Base-by-base conservation (phyloP, 2,888 invertebrate genomes). In the Drosophila barbarae region DNA sequence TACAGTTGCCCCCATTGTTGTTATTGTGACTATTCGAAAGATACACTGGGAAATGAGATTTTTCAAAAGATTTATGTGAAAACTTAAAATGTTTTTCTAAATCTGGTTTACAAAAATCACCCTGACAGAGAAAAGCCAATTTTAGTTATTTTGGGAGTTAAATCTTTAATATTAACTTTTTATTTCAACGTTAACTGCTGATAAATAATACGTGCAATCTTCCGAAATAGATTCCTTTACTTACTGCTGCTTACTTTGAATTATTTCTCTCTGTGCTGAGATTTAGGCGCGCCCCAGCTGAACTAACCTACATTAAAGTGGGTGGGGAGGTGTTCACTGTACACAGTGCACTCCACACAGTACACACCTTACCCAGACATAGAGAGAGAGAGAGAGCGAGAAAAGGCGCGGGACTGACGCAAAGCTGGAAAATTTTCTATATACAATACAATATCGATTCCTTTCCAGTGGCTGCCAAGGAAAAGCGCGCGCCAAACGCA, bases 221-320 rank as follows among this genome's bases (percentile, higher is more conserved):
- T 18, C 5, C 2, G 5, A 30, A 18, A 13, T 23, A 46, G 18
- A 4, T 30, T 10, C 3, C 28, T 6, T 10, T 10, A 28, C 9
- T 10, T 15, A 1, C 44, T 44, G 15, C 15, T 7, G 2, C 18
- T 7, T 1, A 18, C 8, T 46, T 30, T 7, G 7, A 46, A 18
- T 18, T 36, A 23, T 53, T 60, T 46, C 23, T 35, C 35, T 2
- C 34, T 23, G 51, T 64, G 50, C 44, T 23, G 58, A 50, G 51
- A 53, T 69, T 65, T 51, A 65, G 58, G 47, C 54, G 46, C 50
- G 53, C 58, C 51, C 41, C 71, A 51, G 63, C 76, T 66, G 74
- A 79, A 79, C 79, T 79, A 79, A 79, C 79, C 79, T 79, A 79
- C 79, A 79, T 79, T 79, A 79, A 74, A 79, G 58, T 72, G 70